A percentile compares a stretch with the other conserved stretches of the same genome.
These are phyloP conservation scores for Polydrusus pterygomalis DNA, from an alignment of 2,888 invertebrate genomes.

Conservation along the genomic window DNA sequence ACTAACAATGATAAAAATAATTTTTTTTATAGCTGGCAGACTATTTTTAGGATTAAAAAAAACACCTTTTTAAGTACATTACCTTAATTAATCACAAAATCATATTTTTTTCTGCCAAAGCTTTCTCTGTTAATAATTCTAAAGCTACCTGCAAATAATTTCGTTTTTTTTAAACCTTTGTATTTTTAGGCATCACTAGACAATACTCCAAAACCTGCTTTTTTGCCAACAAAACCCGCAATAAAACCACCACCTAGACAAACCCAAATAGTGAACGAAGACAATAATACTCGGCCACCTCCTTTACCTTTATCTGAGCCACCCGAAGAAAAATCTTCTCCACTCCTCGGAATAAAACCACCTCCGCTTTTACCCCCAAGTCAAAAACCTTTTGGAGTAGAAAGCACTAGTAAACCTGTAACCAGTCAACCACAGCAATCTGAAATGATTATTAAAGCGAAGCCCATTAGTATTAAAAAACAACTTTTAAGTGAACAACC, in stretches of 20 bases:
- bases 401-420: conserved; percentile 29
- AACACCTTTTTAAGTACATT: too few relatives aligned
- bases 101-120: too few relatives aligned
- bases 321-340: conserved; percentile 65
- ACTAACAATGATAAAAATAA: too few relatives aligned
- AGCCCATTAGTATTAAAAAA: conserved; percentile 88
- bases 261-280: conserved; percentile 64
- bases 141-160: too few relatives aligned
- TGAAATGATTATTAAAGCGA: conserved; percentile 81
- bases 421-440: conserved; percentile 60
- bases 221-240: conserved; percentile 89
- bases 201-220: conserved; percentile 79
- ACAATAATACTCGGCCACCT: conserved; percentile 69
- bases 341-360: conserved; percentile 47
- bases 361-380: conserved; percentile 44
- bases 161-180: too few relatives aligned
- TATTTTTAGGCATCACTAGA: conserved; percentile 37
- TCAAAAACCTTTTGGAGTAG: conserved; percentile 55
- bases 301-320: conserved; percentile 71
- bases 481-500: conserved; percentile 88
- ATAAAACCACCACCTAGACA: conserved; percentile 77
- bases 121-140: too few relatives aligned
- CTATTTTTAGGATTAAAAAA: too few relatives aligned
- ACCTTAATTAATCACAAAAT: too few relatives aligned
- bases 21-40: too few relatives aligned